Base-by-base conservation (phyloP, 2,797 vertebrate species). In the Schizothorax lantsangensis region DNA sequence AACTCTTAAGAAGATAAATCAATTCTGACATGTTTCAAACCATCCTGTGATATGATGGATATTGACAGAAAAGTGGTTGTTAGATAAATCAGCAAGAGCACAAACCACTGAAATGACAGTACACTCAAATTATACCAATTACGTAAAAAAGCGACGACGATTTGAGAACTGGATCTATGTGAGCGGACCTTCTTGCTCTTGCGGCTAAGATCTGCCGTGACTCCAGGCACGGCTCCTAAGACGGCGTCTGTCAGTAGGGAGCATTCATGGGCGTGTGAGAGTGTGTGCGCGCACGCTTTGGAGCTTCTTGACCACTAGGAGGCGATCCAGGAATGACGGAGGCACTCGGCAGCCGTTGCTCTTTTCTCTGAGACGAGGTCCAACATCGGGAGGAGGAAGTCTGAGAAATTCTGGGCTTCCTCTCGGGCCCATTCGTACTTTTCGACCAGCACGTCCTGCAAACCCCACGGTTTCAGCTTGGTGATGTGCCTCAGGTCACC, bases 401-500 rank as follows among this genome's bases (percentile, higher is more conserved):
- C 97, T 88, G 97, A 95, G 95, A 99, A 99, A 59, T 91, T 94
- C 88, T 96, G 95, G 7, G 98, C 98, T 87, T 99, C 98, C 2
- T 99, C 98, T 90, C 95, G 96, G 89, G 95, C 78, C 98, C 98
- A 99, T 92, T 99, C 98, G 0, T 99, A 99, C 93, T 99, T 99
- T 88, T 99, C 98, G 81, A 97, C 95, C 87, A 99, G 89, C 79
- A 99, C 98, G 83, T 99, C 97, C 45, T 95, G 91, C 86, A 99
- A 95, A 86, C 97, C 98, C 98, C 98, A 99, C 0, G 98, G 98
- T 92, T 99, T 99, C 94, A 99, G 95, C 93, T 97, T 99, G 79
- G 97, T 99, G 93, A 99, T 99, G 94, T 99, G 98, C 87, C 98
- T 97, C 91, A 99, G 95, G 84, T 99, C 98, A 64, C 98, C 98